These are phyloP conservation scores for Acanthopagrus latus DNA, from an alignment of 2,797 vertebrate genomes.

Conservation along the genomic window DNA sequence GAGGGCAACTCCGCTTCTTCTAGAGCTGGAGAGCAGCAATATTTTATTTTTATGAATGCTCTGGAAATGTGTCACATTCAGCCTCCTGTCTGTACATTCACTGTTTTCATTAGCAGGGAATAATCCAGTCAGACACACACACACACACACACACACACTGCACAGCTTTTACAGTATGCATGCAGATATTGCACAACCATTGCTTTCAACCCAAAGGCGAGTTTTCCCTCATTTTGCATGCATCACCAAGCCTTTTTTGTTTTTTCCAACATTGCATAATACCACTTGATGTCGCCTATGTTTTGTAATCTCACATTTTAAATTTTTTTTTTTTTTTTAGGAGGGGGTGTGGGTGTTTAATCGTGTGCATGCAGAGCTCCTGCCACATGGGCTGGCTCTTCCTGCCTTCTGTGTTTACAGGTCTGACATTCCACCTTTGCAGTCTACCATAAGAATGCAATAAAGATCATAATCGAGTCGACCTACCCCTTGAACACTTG, in stretches of 20 bases:
- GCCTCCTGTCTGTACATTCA: not conserved
- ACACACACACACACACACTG: not conserved
- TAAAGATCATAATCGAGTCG: constrained; percentile 75
- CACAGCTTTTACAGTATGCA: constrained; percentile 58
- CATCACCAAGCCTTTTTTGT: constrained; percentile 57
- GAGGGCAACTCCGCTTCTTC: constrained; percentile 73
- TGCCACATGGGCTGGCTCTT: constrained; percentile 61
- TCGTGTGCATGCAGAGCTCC: constrained; percentile 38
- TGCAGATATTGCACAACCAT: constrained; percentile 72
- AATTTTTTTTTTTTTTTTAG: no score
- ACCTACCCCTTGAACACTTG: constrained; percentile 45
- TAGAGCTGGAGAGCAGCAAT: constrained; percentile 25
- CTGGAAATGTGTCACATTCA: constrained; percentile 41
- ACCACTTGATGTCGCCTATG: constrained; percentile 46
- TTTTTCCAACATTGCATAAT: constrained; percentile 61
- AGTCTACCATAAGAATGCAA: constrained; percentile 72
- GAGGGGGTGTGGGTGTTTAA: constrained; percentile 2
- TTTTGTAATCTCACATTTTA: constrained; percentile 55
- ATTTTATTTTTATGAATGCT: no score
- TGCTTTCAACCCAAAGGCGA: constrained; percentile 67
- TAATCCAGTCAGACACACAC: constrained; percentile 27
- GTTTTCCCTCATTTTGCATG: constrained; percentile 70
- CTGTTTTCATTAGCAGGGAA: constrained; percentile 19
- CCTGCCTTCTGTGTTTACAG: constrained; percentile 72
- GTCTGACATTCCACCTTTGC: constrained; percentile 80